These are phyloP conservation scores for Puntigrus tetrazona DNA, from an alignment of 2,113 vertebrate species.

Conservation along the genomic window DNA sequence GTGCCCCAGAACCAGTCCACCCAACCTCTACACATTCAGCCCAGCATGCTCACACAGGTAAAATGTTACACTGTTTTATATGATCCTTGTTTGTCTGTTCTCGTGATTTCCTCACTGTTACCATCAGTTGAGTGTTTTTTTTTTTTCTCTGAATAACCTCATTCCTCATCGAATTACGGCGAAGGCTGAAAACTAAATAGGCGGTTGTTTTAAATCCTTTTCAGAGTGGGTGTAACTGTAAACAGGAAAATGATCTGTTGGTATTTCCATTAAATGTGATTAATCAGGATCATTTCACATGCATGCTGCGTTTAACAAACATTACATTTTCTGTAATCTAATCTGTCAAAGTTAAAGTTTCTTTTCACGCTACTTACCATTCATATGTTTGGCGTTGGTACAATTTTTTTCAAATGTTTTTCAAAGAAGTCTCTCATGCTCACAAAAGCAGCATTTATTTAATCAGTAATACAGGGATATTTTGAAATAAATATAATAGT, in stretches of 20 bases:
- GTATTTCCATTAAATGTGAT: not conserved
- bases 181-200: not conserved
- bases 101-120: not conserved
- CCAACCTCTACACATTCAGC: conserved; percentile 94
- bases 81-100: not conserved
- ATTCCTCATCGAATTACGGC: not conserved
- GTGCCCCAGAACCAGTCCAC: conserved; percentile 92
- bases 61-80: not conserved
- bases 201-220: not conserved
- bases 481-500: not conserved
- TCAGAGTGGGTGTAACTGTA: not conserved
- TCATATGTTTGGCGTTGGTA: not conserved
- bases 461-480: not conserved
- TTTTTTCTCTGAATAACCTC: not conserved
- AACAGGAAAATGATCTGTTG: not conserved
- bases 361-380: not conserved
- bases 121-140: not conserved
- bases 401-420: not conserved
- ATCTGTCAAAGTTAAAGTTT: not conserved
- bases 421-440: not conserved
- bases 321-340: not conserved
- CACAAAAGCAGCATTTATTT: not conserved
- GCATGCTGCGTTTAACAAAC: not conserved
- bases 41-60: conserved; percentile 94
- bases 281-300: not conserved